A percentile compares a stretch with the other conserved stretches of the same genome.
phyloP scores from a whole-genome alignment of 2,888 invertebrate genomes.

The Pristionchus maxplancki region DNA sequence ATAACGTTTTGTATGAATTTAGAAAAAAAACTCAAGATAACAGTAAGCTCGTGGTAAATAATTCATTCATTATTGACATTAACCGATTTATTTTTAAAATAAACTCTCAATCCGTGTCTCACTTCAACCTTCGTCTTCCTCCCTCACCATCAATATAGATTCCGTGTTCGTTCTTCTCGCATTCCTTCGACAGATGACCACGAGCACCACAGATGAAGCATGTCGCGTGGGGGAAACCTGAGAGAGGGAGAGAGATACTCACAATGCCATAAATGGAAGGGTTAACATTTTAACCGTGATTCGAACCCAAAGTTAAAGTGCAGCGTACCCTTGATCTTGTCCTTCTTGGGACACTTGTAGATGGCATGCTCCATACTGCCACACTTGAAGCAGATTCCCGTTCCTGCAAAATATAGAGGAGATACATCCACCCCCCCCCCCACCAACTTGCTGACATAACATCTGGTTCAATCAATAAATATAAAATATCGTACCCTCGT shows the following conservation, averaged over 20 bases:
- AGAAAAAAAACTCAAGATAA: background rate
- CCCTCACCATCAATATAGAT: conserved; percentile 90
- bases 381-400: conserved; percentile 90
- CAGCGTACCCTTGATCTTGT: conserved; percentile 61
- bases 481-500: conserved; percentile 6
- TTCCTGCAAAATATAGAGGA: conserved; percentile 67
- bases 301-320: background rate
- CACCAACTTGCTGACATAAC: too few relatives aligned
- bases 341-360: conserved; percentile 72
- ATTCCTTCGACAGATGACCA: conserved; percentile 91
- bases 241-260: conserved; percentile 64
- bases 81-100: too few relatives aligned
- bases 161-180: conserved; percentile 90
- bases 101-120: too few relatives aligned
- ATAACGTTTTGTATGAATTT: background rate
- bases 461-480: background rate
- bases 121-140: too few relatives aligned
- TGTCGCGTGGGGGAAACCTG: conserved; percentile 87
- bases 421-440: too few relatives aligned
- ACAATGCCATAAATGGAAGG: background rate
- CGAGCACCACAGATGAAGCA: conserved; percentile 91
- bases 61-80: too few relatives aligned
- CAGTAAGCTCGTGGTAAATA: too few relatives aligned
- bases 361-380: conserved; percentile 91
- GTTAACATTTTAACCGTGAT: background rate